Conservation (phyloP, 2,113 vertebrate species). For the Aegotheles bennettii region DNA sequence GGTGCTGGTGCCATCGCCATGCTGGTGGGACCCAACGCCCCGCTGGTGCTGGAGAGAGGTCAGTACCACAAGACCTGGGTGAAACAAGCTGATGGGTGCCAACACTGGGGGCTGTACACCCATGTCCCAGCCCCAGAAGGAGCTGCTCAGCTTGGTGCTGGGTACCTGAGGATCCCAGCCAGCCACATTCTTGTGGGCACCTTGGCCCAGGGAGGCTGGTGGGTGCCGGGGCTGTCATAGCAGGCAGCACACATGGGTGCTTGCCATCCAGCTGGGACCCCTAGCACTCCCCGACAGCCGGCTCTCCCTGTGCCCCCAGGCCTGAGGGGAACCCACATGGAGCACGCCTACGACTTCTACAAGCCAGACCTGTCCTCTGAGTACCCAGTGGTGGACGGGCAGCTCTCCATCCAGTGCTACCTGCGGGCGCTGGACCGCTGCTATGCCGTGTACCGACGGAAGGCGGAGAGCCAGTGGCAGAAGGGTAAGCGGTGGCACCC, state of each 20-base stretch:
- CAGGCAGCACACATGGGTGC: background rate
- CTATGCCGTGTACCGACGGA: conserved; percentile 65
- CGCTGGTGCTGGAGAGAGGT: conserved; percentile 76
- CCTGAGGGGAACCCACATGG: conserved; percentile 79
- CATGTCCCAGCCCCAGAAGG: background rate
- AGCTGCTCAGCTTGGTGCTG: background rate
- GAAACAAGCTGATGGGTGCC: accelerated
- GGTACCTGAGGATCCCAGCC: background rate
- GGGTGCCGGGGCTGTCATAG: background rate
- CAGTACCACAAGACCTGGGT: background rate
- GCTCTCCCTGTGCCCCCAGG: conserved; percentile 29
- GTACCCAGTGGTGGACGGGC: conserved; percentile 73
- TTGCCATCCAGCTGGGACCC: accelerated
- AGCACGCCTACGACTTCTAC: conserved; percentile 77
- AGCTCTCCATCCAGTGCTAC: conserved; percentile 78
- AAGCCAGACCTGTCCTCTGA: conserved; percentile 72
- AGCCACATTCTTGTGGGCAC: too few species aligned
- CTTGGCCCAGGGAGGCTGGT: background rate
- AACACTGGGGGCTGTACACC: accelerated
- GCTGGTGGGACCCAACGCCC: conserved; percentile 77
- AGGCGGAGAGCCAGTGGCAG: conserved; percentile 71
- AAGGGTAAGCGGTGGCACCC: conserved; percentile 46
- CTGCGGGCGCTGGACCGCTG: conserved; percentile 73
- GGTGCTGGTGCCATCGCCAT: conserved; percentile 77
- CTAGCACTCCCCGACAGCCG: background rate